phyloP scores from a whole-genome alignment of 2,888 invertebrate genomes.

The Linnaemya tessellans region DNA sequence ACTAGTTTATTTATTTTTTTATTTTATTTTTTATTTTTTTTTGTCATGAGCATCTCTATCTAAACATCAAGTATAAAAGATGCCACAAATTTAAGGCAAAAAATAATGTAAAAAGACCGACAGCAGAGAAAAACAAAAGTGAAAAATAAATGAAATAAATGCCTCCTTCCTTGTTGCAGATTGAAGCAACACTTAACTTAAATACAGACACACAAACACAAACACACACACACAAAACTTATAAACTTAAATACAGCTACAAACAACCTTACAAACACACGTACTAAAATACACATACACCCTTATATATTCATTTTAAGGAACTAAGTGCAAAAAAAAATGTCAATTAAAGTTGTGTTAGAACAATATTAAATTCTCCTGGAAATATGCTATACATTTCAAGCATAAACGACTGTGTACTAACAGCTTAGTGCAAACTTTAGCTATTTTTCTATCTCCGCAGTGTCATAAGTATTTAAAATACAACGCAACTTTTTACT shows the following conservation, averaged over 20 bases:
- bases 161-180: constrained; percentile 8
- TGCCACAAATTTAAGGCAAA: constrained; percentile 54
- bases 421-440: not conserved
- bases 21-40: not conserved
- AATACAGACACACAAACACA: not conserved
- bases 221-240: not conserved
- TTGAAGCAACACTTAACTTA: constrained; percentile 24
- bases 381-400: constrained; percentile 26
- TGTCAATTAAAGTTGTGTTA: constrained; percentile 4
- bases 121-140: constrained; percentile 3
- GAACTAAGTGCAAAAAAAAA: constrained; percentile 24
- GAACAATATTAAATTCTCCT: constrained; percentile 11
- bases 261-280: not conserved
- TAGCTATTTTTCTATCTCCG: not conserved
- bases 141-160: constrained; percentile 36
- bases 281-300: not conserved
- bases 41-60: constrained; percentile 23
- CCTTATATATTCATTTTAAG: not conserved
- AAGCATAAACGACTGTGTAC: not conserved
- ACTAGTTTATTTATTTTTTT: not conserved
- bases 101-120: constrained; percentile 28
- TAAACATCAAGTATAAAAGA: constrained; percentile 40
- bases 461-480: not conserved
- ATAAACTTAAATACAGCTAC: not conserved
- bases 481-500: constrained; percentile 12